Conservation (phyloP, 2,797 vertebrate species). For the Myioborus miniatus region DNA sequence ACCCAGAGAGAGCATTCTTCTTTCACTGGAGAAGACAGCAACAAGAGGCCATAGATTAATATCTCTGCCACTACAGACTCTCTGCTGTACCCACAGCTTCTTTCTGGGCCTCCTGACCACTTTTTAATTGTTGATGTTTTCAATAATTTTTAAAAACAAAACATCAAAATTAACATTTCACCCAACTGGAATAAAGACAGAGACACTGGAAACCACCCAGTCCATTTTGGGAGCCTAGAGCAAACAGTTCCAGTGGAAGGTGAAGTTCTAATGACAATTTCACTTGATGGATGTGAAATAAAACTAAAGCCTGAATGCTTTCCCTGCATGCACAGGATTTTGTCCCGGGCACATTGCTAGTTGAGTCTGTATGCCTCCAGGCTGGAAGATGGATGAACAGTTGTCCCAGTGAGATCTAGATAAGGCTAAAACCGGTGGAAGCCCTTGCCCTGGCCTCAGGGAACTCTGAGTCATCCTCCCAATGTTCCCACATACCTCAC, state of each 20-base stretch:
- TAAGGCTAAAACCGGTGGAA: neutral
- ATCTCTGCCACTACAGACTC: neutral
- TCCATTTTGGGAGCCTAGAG: neutral
- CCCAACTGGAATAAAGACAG: neutral
- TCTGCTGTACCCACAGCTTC: neutral
- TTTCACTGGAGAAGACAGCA: neutral
- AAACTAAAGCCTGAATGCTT: neutral
- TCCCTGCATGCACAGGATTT: neutral
- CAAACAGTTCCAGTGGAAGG: neutral
- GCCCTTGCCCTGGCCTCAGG: neutral
- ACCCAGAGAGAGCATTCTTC: conserved; percentile 12
- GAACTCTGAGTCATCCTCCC: neutral
- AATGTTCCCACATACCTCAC: neutral
- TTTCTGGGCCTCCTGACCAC: neutral
- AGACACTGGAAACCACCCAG: neutral
- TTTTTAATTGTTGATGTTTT: neutral
- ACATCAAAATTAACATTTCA: neutral
- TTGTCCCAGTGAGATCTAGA: neutral
- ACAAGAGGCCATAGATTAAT: neutral
- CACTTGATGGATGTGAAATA: neutral
- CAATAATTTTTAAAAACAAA: neutral
- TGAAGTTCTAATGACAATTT: neutral
- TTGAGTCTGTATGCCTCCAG: neutral
- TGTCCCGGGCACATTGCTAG: neutral
- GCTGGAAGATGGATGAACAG: neutral